These are phyloP conservation scores for Morelia viridis DNA, from an alignment of 2,797 vertebrate genomes.

Conservation along the genomic window DNA sequence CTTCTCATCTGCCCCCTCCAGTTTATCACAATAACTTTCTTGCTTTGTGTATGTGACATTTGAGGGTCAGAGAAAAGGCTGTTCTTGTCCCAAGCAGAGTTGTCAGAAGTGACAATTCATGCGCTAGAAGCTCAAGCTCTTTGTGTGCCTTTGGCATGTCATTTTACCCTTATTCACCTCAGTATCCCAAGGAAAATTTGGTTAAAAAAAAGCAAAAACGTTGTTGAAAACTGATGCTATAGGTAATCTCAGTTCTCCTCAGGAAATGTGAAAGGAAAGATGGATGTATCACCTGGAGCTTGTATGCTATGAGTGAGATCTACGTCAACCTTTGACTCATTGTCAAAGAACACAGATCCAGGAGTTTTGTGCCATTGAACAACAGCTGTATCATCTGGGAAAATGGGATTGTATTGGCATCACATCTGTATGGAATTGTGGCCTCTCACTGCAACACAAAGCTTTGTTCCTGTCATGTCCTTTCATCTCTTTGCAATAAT, in stretches of 20 bases:
- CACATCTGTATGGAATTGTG: slow-evolving; percentile 9
- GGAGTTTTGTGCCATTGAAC: slow-evolving; percentile 9
- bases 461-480: slow-evolving; percentile 18
- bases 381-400: not conserved
- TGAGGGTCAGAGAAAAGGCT: not conserved
- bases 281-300: slow-evolving; percentile 55
- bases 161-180: slow-evolving; percentile 23
- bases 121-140: slow-evolving; percentile 25
- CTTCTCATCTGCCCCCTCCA: not conserved
- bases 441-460: not conserved
- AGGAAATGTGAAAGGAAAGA: slow-evolving; percentile 45
- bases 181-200: slow-evolving; percentile 69
- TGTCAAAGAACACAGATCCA: slow-evolving; percentile 16
- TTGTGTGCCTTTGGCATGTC: not conserved
- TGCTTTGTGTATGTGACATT: not conserved
- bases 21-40: not conserved
- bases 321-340: slow-evolving; percentile 50
- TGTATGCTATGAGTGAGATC: slow-evolving; percentile 53
- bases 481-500: slow-evolving; percentile 11
- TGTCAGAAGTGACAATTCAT: not conserved
- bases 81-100: fast-evolving
- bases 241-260: slow-evolving; percentile 17
- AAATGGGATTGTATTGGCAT: slow-evolving; percentile 30
- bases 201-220: slow-evolving; percentile 65
- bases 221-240: slow-evolving; percentile 43